Conservation (phyloP, 1,140 invertebrate species). For the Philaenus spumarius region DNA sequence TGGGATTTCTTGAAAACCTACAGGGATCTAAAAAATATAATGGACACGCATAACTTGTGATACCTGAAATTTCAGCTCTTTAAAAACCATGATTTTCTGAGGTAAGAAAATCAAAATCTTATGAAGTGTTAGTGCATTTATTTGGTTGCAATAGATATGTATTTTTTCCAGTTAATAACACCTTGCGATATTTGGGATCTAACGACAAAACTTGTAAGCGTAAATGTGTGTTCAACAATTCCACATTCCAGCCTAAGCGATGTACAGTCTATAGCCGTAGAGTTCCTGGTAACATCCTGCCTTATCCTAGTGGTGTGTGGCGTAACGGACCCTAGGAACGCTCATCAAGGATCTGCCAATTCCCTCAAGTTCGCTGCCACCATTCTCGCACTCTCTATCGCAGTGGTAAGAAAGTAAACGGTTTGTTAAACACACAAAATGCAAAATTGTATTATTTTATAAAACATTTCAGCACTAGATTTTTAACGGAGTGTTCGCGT, state of each 20-base stretch:
- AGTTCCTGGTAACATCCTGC: conserved; percentile 51
- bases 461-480: no score
- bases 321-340: conserved; percentile 55
- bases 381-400: conserved; percentile 51
- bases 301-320: conserved; percentile 55
- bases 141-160: no score
- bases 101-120: no score
- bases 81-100: no score
- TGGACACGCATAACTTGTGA: no score
- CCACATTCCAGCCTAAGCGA: conserved; percentile 40
- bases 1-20: no score
- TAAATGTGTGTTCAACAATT: conserved; percentile 51
- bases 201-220: conserved; percentile 15
- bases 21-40: no score
- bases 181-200: conserved; percentile 43
- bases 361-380: conserved; percentile 55
- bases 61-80: no score
- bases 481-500: no score
- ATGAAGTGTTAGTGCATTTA: no score
- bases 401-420: conserved; percentile 40
- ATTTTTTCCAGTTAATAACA: not conserved
- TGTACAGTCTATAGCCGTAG: conserved; percentile 46
- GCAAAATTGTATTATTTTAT: no score
- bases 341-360: conserved; percentile 46
- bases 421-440: no score